Evolutionary conservation across 2,888 invertebrate species (phyloP), one percentile per base, ranked within the genome.

Genomic region (Conomelus anceps): DNA sequence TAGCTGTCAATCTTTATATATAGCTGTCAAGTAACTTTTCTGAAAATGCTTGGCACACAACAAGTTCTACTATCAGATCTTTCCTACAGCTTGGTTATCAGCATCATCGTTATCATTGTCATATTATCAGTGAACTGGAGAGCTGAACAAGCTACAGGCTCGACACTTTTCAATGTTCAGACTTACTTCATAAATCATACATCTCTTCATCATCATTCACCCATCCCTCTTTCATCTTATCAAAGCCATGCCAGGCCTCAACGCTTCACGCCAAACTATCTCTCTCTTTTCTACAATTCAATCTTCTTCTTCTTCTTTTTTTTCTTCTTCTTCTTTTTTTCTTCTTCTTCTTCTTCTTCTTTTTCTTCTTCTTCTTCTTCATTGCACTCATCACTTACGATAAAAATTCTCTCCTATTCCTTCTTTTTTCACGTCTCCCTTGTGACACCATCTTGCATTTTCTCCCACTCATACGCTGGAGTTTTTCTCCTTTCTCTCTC

Each of bases 191-290:
- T 63, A 63, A 63, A 63, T 63, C 63, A 63, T 63, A 1, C n/a
- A n/a, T n/a, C 63, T 63, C 63, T 63, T 63, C n/a, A 63, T 20
- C 63, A 0, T 6, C 63, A 63, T 88, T 85, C 86, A 29, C 85
- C 89, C 89, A 90, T n/a, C n/a, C n/a, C 88, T 85, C 41, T 89
- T 89, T 87, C 86, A 88, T 89, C 89, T 90, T 89, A 85, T 63
- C 63, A 63, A 63, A 63, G 63, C 20, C 63, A 63, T 63, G 63
- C 63, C 63, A 63, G n/a, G 63, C 89, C 90, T 91, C 89, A 85
- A 24, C 23, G 88, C 26, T 86, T 86, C n/a, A 34, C 90, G 24
- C 90, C 91, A 91, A 90, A 90, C 90, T 91, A 90, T 91, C 89
- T 90, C 89, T 26, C 86, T 89, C 22, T 91, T 89, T 63, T 89